Evolutionary conservation across 1,140 invertebrate genomes (phyloP).

Genomic region (Vanessa atalanta): DNA sequence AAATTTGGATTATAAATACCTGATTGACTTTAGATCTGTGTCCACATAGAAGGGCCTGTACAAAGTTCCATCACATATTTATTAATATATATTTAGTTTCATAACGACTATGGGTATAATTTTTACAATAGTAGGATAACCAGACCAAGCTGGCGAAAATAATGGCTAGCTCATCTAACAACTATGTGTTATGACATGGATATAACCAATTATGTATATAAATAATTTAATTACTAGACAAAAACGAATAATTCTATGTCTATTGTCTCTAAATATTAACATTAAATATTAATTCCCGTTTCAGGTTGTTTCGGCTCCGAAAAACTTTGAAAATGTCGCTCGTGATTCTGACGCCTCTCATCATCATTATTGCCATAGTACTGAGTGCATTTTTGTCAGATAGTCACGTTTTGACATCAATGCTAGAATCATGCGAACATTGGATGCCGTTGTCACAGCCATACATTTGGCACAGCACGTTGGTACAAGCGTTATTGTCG

Average conservation of each 20-base stretch:
- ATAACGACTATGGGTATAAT: too few species aligned
- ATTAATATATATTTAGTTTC: too few species aligned
- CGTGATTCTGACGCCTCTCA: slow-evolving; percentile 48
- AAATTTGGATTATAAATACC: too few species aligned
- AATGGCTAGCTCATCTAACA: too few species aligned
- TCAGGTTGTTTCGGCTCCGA: slow-evolving; percentile 63
- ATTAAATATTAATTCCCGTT: slow-evolving; percentile 34
- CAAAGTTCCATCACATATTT: too few species aligned
- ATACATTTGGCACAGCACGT: slow-evolving; percentile 67
- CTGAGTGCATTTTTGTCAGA: slow-evolving; percentile 63
- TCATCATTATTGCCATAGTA: slow-evolving; percentile 54
- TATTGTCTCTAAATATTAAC: too few species aligned
- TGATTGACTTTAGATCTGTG: too few species aligned
- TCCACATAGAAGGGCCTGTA: too few species aligned
- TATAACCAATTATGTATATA: too few species aligned
- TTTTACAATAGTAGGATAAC: too few species aligned
- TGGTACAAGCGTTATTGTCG: slow-evolving; percentile 68
- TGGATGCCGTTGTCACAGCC: slow-evolving; percentile 61
- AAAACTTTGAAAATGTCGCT: slow-evolving; percentile 64
- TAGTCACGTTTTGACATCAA: slow-evolving; percentile 39
- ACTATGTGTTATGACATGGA: too few species aligned
- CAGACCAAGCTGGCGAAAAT: too few species aligned
- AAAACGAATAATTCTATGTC: neutral
- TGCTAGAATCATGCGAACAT: slow-evolving; percentile 61
- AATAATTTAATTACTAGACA: neutral